Percentiles rank a stretch among this genome's conserved stretches.
phyloP scores from a whole-genome alignment of 2,888 invertebrate genomes.

The Allophyes oxyacanthae region DNA sequence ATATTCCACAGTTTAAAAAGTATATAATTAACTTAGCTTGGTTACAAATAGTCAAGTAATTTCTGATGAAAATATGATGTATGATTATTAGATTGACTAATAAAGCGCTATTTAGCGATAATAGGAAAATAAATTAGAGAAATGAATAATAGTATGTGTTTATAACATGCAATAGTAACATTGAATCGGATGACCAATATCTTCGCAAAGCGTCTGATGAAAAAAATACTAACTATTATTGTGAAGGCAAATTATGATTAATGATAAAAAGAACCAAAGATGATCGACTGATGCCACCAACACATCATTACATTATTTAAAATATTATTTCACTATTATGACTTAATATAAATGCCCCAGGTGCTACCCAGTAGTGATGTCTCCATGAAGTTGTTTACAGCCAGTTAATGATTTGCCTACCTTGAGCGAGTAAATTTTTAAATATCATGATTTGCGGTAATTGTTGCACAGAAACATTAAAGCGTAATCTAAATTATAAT shows the following conservation, averaged over 20 bases:
- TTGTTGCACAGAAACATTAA: conserved; percentile 41
- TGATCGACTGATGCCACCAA: conserved; percentile 23
- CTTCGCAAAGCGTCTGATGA: conserved; percentile 55
- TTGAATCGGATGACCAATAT: conserved; percentile 62
- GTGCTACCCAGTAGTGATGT: conserved; percentile 19
- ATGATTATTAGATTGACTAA: conserved; percentile 24
- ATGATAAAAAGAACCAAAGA: conserved; percentile 11
- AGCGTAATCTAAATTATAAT: conserved; percentile 57
- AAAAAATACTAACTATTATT: conserved; percentile 28
- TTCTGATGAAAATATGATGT: too few relatives aligned
- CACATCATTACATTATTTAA: conserved; percentile 19
- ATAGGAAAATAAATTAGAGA: conserved; percentile 31
- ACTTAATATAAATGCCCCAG: conserved; percentile 15
- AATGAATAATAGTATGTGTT: conserved; percentile 59
- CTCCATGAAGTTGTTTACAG: conserved; percentile 12
- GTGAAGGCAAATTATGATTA: conserved; percentile 20
- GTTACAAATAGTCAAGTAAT: too few relatives aligned
- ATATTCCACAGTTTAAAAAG: conserved; percentile 1
- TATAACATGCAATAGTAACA: conserved; percentile 56
- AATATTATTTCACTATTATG: not conserved
- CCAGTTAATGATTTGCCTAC: not conserved
- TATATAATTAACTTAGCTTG: not conserved
- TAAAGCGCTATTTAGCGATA: conserved; percentile 21
- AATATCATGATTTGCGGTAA: conserved; percentile 49
- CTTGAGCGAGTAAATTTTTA: conserved; percentile 25